These are phyloP conservation scores for Rhodophaea formosa DNA, from an alignment of 2,888 invertebrate genomes.

Conservation along the genomic window DNA sequence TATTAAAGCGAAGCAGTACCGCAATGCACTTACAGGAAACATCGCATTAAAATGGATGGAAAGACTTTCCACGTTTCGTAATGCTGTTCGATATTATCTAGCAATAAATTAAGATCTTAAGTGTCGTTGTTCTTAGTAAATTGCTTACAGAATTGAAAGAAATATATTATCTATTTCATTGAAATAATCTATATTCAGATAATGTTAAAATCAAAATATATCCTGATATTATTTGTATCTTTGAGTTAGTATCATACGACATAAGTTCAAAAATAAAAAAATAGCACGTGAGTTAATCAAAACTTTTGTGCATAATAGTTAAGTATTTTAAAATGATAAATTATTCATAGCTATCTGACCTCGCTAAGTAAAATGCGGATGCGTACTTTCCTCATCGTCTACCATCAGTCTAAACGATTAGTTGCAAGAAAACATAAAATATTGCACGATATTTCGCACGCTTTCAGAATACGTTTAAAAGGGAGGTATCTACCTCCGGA, in stretches of 20 bases:
- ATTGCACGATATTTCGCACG: conserved; percentile 1
- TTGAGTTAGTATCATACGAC: no score
- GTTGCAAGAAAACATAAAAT: not conserved
- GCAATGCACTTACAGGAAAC: conserved; percentile 12
- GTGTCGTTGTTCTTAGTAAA: not conserved
- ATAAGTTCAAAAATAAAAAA: no score
- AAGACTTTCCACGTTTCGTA: conserved; percentile 3
- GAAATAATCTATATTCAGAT: no score
- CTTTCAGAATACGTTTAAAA: conserved; percentile 13
- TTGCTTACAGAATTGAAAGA: no score
- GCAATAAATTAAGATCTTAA: not conserved
- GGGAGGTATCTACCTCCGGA: not conserved
- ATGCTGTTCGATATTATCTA: conserved; percentile 6
- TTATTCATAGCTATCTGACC: no score
- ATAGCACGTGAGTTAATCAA: no score
- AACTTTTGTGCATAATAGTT: no score
- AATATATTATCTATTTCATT: no score
- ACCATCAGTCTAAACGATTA: not conserved
- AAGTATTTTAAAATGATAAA: no score
- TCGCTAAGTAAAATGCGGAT: no score
- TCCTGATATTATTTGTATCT: no score
- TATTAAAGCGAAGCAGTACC: conserved; percentile 7
- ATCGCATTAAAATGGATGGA: not conserved
- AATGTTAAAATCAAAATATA: no score
- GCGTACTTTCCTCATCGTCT: not conserved